Percentiles rank a stretch among this genome's conserved stretches.
These are phyloP conservation scores for Choloepus hoffmanni DNA, from an alignment of 2,113 vertebrate genomes.

Conservation along the genomic window DNA sequence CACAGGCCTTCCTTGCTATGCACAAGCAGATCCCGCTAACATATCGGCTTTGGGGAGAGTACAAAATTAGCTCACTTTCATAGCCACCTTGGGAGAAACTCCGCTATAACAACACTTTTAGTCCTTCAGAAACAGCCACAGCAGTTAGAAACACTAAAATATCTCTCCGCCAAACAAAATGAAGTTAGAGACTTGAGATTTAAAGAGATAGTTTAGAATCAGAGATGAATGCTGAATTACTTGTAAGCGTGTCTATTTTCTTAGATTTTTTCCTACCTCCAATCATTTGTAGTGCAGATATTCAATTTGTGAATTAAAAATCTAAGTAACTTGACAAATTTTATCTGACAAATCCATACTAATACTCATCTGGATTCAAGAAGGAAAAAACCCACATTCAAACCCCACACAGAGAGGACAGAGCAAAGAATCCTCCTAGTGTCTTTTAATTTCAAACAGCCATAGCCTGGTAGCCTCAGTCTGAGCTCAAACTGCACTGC, in stretches of 20 bases:
- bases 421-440: not conserved
- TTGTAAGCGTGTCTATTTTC: not conserved
- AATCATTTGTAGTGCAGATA: constrained; percentile 2
- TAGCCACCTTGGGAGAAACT: constrained; percentile 4
- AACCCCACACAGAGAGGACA: not conserved
- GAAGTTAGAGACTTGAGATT: not conserved
- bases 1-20: not conserved
- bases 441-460: constrained; percentile 14
- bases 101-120: not conserved
- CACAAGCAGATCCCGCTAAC: not conserved
- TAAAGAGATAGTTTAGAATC: not conserved
- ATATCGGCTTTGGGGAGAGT: not conserved
- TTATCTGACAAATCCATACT: not conserved
- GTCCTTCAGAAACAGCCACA: not conserved
- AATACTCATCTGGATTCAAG: not conserved
- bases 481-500: not conserved
- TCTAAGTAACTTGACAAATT: not conserved
- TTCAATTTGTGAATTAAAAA: constrained; percentile 36
- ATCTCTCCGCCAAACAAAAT: not conserved
- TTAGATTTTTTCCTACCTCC: not conserved
- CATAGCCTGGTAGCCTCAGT: not conserved
- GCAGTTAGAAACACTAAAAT: not conserved
- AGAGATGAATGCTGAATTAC: not conserved
- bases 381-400: not conserved
- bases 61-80: not conserved